A percentile compares a stretch with the other conserved stretches of the same genome.
Conservation (phyloP, 2,797 vertebrate genomes). For the Malacoraja senta region DNA sequence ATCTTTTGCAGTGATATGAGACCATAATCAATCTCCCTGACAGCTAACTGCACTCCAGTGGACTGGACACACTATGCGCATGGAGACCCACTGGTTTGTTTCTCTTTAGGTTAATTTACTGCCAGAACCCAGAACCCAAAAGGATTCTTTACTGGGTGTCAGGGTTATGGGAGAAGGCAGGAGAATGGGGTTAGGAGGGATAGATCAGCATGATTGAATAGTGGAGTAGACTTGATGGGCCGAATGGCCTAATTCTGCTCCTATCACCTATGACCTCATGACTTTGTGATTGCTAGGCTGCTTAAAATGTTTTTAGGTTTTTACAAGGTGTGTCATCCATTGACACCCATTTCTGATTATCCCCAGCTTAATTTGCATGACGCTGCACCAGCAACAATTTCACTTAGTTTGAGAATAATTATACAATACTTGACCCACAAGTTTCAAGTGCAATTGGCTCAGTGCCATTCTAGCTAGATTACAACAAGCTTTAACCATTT, state of each 20-base stretch:
- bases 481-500: not conserved
- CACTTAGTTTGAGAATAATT: not conserved
- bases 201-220: too few relatives aligned
- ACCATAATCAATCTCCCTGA: not conserved
- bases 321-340: not conserved
- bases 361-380: too few relatives aligned
- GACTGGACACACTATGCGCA: not conserved
- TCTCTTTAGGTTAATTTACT: too few relatives aligned
- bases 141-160: too few relatives aligned
- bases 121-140: too few relatives aligned
- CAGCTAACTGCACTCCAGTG: not conserved
- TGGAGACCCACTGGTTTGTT: not conserved
- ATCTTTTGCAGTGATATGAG: not conserved
- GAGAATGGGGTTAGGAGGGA: too few relatives aligned
- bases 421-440: not conserved
- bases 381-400: not conserved
- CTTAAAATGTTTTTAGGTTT: not conserved
- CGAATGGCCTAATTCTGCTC: too few relatives aligned
- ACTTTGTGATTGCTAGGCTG: not conserved
- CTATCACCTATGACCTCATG: too few relatives aligned
- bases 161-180: too few relatives aligned
- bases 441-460: not conserved
- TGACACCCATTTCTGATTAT: not conserved
- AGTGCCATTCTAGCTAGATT: not conserved
- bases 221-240: too few relatives aligned